phyloP scores from a whole-genome alignment of 2,888 invertebrate species.

The Boloria euphrosyne region DNA sequence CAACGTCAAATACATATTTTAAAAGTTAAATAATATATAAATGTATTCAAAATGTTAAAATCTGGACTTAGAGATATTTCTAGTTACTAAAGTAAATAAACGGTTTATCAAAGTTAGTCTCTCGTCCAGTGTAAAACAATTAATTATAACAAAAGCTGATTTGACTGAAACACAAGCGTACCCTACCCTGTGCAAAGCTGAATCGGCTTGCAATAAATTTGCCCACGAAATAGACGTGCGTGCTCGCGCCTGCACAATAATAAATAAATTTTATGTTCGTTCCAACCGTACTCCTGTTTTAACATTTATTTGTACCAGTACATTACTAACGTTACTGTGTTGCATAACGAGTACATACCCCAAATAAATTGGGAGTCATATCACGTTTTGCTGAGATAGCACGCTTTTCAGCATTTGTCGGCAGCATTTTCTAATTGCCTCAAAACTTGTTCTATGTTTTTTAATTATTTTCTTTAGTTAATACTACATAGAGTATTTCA shows the following conservation, averaged over 20 bases:
- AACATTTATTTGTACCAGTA: slow-evolving; percentile 52
- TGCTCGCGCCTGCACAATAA: slow-evolving; percentile 65
- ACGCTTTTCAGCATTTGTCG: slow-evolving; percentile 14
- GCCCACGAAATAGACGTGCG: slow-evolving; percentile 72
- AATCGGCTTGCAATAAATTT: slow-evolving; percentile 74
- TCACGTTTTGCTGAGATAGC: slow-evolving; percentile 19
- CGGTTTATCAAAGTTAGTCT: slow-evolving; percentile 5
- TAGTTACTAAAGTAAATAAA: neutral
- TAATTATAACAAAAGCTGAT: slow-evolving; percentile 40
- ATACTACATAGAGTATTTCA: neutral
- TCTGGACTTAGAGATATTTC: neutral
- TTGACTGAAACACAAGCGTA: slow-evolving; percentile 46
- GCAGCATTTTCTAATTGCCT: neutral
- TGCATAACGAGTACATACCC: slow-evolving; percentile 33
- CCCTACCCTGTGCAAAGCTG: slow-evolving; percentile 66
- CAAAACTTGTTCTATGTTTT: neutral
- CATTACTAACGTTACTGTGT: slow-evolving; percentile 32
- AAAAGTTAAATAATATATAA: neutral
- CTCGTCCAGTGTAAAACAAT: slow-evolving; percentile 26
- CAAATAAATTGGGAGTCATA: slow-evolving; percentile 29
- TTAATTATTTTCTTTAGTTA: neutral
- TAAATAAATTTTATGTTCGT: slow-evolving; percentile 73
- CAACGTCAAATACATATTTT: neutral
- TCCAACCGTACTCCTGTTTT: slow-evolving; percentile 54
- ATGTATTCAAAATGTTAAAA: no score